A percentile compares a stretch with the other conserved stretches of the same genome.
These are phyloP conservation scores for Panopea generosa DNA, from an alignment of 2,888 invertebrate species.

Conservation along the genomic window DNA sequence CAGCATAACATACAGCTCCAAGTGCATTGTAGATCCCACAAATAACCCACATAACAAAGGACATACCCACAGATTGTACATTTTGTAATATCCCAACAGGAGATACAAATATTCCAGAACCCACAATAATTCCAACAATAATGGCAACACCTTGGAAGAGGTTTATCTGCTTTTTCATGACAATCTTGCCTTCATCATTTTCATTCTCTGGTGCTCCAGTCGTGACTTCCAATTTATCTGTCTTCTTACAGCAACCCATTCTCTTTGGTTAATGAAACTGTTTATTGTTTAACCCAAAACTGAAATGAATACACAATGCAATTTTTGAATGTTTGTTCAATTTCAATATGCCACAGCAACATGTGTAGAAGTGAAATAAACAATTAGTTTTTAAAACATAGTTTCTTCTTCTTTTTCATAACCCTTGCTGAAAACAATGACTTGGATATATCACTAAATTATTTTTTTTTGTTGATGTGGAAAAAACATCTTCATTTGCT, in stretches of 20 bases:
- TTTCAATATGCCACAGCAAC: too few species aligned
- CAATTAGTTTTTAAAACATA: too few species aligned
- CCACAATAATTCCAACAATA: conserved; percentile 97
- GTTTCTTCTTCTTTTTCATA: too few species aligned
- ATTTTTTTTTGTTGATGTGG: too few species aligned
- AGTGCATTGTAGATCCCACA: conserved; percentile 92
- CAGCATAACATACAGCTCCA: conserved; percentile 95
- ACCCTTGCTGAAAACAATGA: too few species aligned
- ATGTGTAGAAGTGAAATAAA: too few species aligned
- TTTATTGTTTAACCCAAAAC: too few species aligned
- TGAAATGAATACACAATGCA: too few species aligned
- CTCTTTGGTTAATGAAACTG: too few species aligned
- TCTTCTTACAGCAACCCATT: conserved; percentile 40
- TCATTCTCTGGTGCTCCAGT: conserved; percentile 12
- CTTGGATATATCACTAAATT: too few species aligned
- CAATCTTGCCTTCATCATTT: conserved; percentile 64
- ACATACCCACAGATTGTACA: conserved; percentile 90
- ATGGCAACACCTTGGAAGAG: conserved; percentile 95
- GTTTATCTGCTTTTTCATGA: conserved; percentile 94
- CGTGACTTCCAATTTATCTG: conserved; percentile 22
- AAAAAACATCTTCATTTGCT: too few species aligned
- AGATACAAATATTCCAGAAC: conserved; percentile 97
- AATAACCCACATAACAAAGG: conserved; percentile 94
- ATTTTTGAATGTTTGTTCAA: too few species aligned
- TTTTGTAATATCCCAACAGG: conserved; percentile 94